Conservation (phyloP, 2,797 vertebrate genomes). For the Ceryle rudis region DNA sequence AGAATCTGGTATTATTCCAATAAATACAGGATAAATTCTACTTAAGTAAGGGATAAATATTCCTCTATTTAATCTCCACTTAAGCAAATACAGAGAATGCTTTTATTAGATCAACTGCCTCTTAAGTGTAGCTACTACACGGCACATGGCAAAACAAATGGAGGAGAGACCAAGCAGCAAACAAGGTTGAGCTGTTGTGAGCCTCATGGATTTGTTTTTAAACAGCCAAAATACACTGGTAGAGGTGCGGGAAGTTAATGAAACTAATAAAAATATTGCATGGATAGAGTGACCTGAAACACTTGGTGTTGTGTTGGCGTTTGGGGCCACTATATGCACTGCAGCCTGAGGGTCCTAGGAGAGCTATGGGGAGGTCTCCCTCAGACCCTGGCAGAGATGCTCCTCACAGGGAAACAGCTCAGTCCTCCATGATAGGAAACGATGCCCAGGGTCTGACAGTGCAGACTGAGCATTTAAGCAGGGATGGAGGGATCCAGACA, state of each 20-base stretch:
- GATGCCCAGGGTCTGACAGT: rapidly evolving
- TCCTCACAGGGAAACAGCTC: neutral
- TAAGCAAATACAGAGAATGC: neutral
- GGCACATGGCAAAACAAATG: neutral
- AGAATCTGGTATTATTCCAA: neutral
- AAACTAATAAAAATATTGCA: neutral
- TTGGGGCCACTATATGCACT: neutral
- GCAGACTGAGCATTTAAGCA: neutral
- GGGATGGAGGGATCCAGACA: neutral
- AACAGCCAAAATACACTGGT: neutral
- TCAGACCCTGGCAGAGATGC: neutral
- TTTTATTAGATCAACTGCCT: neutral
- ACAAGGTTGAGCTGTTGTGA: neutral
- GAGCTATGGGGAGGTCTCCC: neutral
- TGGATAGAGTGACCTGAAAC: neutral
- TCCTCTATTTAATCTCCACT: neutral
- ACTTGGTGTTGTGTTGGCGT: neutral
- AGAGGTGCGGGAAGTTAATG: neutral
- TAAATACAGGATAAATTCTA: neutral
- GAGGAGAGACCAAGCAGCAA: neutral
- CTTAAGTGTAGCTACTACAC: neutral
- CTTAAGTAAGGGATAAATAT: neutral
- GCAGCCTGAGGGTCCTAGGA: neutral
- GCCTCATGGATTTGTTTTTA: neutral
- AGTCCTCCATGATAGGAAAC: neutral